Evolutionary conservation across 2,888 invertebrate genomes (phyloP).

Genomic region (Lithophane leautieri): DNA sequence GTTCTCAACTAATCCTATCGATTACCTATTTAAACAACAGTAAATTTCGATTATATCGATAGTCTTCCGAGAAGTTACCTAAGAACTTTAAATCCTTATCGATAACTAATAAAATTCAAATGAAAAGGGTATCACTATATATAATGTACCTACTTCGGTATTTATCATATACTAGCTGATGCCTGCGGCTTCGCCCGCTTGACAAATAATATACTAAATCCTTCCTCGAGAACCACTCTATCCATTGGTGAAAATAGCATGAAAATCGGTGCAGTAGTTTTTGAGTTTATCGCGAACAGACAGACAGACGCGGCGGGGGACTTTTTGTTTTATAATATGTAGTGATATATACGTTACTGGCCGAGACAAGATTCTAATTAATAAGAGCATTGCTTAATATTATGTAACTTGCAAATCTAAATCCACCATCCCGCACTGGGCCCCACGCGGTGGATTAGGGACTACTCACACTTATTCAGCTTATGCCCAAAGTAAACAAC

Average conservation of each 20-base stretch:
- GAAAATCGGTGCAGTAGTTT: too few relatives aligned
- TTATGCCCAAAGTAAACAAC: too few relatives aligned
- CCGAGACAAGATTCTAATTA: background rate
- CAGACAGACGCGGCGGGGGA: too few relatives aligned
- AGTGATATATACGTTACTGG: background rate
- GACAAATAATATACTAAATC: too few relatives aligned
- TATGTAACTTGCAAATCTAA: conserved; percentile 4
- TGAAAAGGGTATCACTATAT: conserved; percentile 25
- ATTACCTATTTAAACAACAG: conserved; percentile 45
- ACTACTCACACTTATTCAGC: too few relatives aligned
- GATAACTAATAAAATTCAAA: conserved; percentile 50
- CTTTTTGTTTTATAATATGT: too few relatives aligned
- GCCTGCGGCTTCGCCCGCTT: too few relatives aligned
- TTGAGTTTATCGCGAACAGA: too few relatives aligned
- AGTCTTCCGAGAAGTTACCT: conserved; percentile 56
- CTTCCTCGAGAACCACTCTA: too few relatives aligned
- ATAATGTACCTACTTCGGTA: background rate
- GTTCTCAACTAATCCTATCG: conserved; percentile 36
- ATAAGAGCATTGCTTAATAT: background rate
- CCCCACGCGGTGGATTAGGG: too few relatives aligned
- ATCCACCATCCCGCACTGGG: background rate
- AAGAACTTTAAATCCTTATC: conserved; percentile 47
- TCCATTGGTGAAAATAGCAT: too few relatives aligned
- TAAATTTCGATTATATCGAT: conserved; percentile 35
- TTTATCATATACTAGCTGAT: background rate